Conservation (phyloP, 2,113 vertebrate genomes). For the Otocyon megalotis region DNA sequence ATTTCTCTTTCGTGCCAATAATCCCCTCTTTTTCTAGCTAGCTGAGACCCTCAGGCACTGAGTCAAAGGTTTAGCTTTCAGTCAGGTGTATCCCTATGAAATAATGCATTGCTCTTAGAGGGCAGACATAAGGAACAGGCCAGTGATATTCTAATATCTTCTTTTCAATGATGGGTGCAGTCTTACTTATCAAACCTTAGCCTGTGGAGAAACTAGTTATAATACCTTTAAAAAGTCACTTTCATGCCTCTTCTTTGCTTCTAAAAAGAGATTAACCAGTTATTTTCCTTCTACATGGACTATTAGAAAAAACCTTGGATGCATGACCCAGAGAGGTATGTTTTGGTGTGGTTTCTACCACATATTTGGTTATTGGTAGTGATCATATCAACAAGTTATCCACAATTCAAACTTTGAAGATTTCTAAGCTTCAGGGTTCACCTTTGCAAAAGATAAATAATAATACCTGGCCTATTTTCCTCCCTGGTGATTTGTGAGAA, state of each 20-base stretch:
- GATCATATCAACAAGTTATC: background rate
- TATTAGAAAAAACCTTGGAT: background rate
- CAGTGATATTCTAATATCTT: background rate
- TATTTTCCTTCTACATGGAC: background rate
- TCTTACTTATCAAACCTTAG: background rate
- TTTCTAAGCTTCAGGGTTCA: background rate
- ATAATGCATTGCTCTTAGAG: background rate
- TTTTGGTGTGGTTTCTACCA: background rate
- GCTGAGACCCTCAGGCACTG: slow-evolving; percentile 57
- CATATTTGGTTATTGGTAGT: background rate
- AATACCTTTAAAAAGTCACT: background rate
- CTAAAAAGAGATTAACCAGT: background rate
- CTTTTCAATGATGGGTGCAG: background rate
- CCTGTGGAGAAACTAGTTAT: background rate
- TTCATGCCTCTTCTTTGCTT: background rate
- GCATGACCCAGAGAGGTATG: fast-evolving
- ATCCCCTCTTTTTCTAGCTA: slow-evolving; percentile 38
- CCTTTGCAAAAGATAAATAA: slow-evolving; percentile 1
- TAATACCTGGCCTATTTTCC: background rate
- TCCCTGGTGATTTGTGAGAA: background rate
- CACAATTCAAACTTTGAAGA: background rate
- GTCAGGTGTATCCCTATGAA: slow-evolving; percentile 30
- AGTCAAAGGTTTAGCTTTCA: slow-evolving; percentile 3
- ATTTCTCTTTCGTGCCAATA: slow-evolving; percentile 54
- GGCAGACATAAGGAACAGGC: background rate